Conservation (phyloP, 2,113 vertebrate species). For the Chloropsis cyanopogon region DNA sequence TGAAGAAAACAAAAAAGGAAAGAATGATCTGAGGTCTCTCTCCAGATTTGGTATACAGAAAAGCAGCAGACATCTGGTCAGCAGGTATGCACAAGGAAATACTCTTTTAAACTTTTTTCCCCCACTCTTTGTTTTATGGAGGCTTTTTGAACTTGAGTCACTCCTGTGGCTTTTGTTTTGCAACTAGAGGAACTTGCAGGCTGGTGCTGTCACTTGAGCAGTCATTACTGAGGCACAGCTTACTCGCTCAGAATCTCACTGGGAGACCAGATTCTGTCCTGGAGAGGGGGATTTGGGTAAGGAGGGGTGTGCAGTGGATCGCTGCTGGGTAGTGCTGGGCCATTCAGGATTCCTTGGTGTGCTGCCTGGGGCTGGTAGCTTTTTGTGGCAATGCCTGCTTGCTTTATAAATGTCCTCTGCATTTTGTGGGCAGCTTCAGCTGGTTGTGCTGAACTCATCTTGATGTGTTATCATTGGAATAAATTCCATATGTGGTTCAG, state of each 20-base stretch:
- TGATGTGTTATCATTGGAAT: neutral
- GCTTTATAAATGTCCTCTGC: neutral
- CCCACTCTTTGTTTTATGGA: neutral
- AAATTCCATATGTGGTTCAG: neutral
- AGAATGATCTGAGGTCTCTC: neutral
- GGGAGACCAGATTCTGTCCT: neutral
- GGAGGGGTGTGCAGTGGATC: rapidly evolving
- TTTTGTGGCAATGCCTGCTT: rapidly evolving
- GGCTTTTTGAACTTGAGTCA: neutral
- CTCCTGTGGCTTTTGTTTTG: neutral
- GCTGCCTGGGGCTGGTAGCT: neutral
- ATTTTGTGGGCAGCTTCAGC: neutral
- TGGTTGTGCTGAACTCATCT: neutral
- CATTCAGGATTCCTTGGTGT: neutral
- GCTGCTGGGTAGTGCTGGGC: neutral
- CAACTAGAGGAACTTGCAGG: neutral
- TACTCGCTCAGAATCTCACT: rapidly evolving
- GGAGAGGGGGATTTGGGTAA: neutral
- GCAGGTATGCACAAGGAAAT: neutral
- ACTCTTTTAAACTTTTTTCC: neutral
- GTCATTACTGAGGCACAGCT: rapidly evolving
- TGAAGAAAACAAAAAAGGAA: neutral
- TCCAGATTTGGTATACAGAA: rapidly evolving
- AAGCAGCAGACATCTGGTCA: neutral
- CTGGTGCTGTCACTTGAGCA: neutral